phyloP scores from a whole-genome alignment of 1,140 invertebrate genomes.

The Cotesia chilonis region DNA sequence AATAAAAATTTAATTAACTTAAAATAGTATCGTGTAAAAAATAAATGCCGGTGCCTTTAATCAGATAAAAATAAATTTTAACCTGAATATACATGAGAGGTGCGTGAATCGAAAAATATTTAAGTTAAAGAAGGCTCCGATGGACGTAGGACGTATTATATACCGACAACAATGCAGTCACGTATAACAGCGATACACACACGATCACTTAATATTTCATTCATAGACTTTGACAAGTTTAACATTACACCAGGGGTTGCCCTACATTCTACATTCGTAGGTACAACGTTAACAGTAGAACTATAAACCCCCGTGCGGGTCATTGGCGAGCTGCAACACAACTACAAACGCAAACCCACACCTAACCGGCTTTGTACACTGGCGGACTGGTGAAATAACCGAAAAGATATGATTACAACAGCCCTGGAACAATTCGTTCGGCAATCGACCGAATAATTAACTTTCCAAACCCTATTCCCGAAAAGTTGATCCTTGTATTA shows the following conservation, averaged over 20 bases:
- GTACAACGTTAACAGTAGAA: neutral
- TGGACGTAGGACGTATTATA: neutral
- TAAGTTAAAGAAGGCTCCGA: neutral
- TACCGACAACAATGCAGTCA: slow-evolving; percentile 7
- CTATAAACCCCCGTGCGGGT: slow-evolving; percentile 19
- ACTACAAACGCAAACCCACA: neutral
- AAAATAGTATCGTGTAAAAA: too few relatives aligned
- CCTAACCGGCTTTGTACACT: neutral
- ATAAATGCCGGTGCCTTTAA: too few relatives aligned
- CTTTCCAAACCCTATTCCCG: neutral
- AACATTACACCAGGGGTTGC: slow-evolving; percentile 26
- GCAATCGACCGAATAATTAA: slow-evolving; percentile 15
- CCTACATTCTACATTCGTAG: slow-evolving; percentile 15
- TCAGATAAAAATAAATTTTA: too few relatives aligned
- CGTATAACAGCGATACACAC: slow-evolving; percentile 7
- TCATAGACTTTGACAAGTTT: slow-evolving; percentile 27
- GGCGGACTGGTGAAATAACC: slow-evolving; percentile 10
- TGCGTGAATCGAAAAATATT: neutral
- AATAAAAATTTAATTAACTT: too few relatives aligned
- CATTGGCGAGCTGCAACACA: slow-evolving; percentile 13
- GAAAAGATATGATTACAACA: slow-evolving; percentile 19
- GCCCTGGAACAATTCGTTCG: neutral
- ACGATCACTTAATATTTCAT: slow-evolving; percentile 27
- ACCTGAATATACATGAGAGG: too few relatives aligned
- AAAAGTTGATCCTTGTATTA: neutral